Base-by-base conservation (phyloP, 2,113 vertebrate species). In the Eolophus roseicapilla region DNA sequence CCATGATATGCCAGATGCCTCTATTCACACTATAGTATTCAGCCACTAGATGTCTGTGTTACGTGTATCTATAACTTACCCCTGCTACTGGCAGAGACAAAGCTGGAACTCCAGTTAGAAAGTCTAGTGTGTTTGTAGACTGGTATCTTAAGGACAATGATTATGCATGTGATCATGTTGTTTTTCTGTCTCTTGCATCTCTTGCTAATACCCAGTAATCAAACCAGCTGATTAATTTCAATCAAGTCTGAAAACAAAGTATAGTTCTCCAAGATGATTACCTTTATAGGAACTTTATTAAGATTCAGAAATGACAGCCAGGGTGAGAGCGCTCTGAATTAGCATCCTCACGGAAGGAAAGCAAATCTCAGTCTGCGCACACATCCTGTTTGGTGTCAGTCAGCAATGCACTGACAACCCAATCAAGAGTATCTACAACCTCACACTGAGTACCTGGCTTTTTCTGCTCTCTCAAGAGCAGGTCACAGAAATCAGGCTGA, bases 201-300 rank as follows among this genome's bases (percentile, higher is more conserved):
- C 68, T 69, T 57, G 24, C 44, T 86, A 60, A 68, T 14, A 69
- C 53, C 59, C 33, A 64, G 37, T 73, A 75, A 95, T 93, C 71
- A 92, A 80, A 82, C 65, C 62, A 92, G 43, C 46, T 88, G 50
- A 90, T 85, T 90, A 71, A 88, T 82, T 87, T 88, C 70, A 85
- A 75, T 71, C 70, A 93, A 83, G 33, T 16, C 74, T 81, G 44
- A 88, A 95, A 92, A 82, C 0, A 23, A 79, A 77, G 79, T 4
- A 3, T 15, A 79, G 33, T 11, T 90, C 83, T 77, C 33, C 33
- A 52, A 80, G 76, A 76, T 76, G 4, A 93, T 53, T 33, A 62
- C 25, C 43, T 50, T 92, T 67, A 68, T 3, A 73, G 53, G 44
- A 49, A 77, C 33, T 86, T 78, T 35, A 86, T 69, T 86, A 90